phyloP scores from a whole-genome alignment of 2,113 vertebrate genomes.

The human region DNA sequence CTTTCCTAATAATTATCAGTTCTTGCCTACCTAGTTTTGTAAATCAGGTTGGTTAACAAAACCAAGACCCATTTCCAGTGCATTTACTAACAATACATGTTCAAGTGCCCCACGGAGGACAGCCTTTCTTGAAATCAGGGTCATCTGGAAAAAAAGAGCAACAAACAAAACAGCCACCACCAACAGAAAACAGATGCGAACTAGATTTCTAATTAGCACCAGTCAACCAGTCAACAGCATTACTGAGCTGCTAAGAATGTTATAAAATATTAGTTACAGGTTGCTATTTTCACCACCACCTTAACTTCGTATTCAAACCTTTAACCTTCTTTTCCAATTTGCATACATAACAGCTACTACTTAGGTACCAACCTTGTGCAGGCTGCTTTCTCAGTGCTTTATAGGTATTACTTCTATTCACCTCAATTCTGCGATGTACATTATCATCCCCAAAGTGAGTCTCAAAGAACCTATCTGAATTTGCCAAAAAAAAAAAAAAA shows the following conservation, averaged over 20 bases:
- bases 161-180: not conserved
- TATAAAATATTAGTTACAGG: not conserved
- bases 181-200: not conserved
- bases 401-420: not conserved
- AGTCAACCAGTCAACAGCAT: not conserved
- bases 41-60: not conserved
- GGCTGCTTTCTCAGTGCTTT: not conserved
- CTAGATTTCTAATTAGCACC: not conserved
- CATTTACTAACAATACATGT: not conserved
- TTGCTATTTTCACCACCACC: not conserved
- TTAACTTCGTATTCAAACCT: not conserved
- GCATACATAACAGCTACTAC: not conserved
- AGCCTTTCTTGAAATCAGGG: not conserved
- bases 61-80: not conserved
- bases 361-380: not conserved
- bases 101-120: not conserved
- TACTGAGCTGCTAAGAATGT: not conserved
- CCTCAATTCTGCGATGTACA: not conserved
- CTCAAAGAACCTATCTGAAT: not conserved
- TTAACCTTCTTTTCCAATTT: not conserved
- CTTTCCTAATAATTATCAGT: not conserved
- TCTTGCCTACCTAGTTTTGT: not conserved
- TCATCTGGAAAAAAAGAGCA: not conserved
- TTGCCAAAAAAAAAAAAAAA: not conserved
- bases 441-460: not conserved